These are phyloP conservation scores for Sinotaia quadrata DNA, from an alignment of 2,888 invertebrate genomes.

Conservation along the genomic window DNA sequence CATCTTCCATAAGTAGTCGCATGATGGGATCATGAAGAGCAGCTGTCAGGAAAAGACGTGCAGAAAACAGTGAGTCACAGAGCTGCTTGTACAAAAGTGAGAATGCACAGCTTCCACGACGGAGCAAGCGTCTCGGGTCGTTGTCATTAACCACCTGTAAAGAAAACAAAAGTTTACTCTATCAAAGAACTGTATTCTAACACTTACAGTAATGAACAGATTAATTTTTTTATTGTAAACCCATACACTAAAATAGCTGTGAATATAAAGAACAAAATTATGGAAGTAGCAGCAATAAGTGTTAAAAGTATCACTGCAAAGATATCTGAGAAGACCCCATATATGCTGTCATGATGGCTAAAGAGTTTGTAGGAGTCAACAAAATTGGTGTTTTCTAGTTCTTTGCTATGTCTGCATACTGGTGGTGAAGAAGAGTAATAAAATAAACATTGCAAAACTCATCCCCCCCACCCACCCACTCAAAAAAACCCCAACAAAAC, in stretches of 20 bases:
- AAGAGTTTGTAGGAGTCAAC: conserved; percentile 43
- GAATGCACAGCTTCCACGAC: conserved; percentile 84
- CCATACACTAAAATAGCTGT: too few species aligned
- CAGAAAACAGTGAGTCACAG: conserved; percentile 90
- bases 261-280: too few species aligned
- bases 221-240: too few species aligned
- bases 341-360: conserved; percentile 79
- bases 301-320: too few species aligned
- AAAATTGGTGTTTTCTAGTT: conserved; percentile 74
- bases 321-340: conserved; percentile 80
- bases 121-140: conserved; percentile 80
- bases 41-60: conserved; percentile 92
- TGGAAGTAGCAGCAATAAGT: too few species aligned
- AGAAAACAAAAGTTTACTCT: not conserved
- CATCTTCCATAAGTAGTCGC: conserved; percentile 89
- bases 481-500: too few species aligned
- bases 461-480: too few species aligned
- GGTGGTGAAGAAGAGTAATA: too few species aligned
- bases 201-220: too few species aligned
- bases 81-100: conserved; percentile 86
- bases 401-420: conserved; percentile 75
- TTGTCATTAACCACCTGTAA: conserved; percentile 72
- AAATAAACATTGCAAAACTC: too few species aligned
- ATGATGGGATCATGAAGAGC: conserved; percentile 93
- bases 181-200: too few species aligned